Conservation (phyloP, 2,888 invertebrate species). For the Adelphocoris suturalis region DNA sequence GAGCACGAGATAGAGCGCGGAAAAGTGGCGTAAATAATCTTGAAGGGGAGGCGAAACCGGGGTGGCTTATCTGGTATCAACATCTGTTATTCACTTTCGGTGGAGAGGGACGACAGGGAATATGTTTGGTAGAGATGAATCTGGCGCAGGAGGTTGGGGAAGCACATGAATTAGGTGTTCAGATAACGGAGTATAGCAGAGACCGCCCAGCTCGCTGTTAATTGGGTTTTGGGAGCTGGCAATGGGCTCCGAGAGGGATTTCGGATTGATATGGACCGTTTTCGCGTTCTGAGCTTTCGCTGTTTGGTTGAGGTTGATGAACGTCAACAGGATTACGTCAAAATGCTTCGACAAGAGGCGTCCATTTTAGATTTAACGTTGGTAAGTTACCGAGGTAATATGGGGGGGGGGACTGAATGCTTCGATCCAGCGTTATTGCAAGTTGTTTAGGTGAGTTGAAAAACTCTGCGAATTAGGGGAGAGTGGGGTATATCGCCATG, state of each 20-base stretch:
- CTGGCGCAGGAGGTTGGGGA: not conserved
- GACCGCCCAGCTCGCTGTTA: not conserved
- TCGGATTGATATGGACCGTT: not conserved
- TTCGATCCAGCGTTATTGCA: no score
- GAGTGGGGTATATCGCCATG: no score
- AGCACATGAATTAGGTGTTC: conserved; percentile 10
- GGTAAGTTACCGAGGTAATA: no score
- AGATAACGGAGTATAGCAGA: not conserved
- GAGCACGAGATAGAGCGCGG: conserved; percentile 34
- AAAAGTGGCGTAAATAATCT: conserved; percentile 42
- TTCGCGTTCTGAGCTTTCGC: no score
- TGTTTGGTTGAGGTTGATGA: not conserved
- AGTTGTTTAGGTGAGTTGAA: no score
- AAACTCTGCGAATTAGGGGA: no score
- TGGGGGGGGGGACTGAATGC: no score
- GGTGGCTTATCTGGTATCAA: conserved; percentile 34
- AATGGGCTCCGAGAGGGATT: conserved; percentile 1
- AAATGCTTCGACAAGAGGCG: not conserved
- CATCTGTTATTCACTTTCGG: conserved; percentile 45
- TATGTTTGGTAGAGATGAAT: not conserved
- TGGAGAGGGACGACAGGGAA: not conserved
- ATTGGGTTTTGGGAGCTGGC: conserved; percentile 34
- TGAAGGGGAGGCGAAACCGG: not conserved
- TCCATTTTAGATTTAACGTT: not conserved
- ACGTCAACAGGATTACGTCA: conserved; percentile 45